Conservation (phyloP, 1,140 invertebrate species). For the Thaumetopoea pityocampa region DNA sequence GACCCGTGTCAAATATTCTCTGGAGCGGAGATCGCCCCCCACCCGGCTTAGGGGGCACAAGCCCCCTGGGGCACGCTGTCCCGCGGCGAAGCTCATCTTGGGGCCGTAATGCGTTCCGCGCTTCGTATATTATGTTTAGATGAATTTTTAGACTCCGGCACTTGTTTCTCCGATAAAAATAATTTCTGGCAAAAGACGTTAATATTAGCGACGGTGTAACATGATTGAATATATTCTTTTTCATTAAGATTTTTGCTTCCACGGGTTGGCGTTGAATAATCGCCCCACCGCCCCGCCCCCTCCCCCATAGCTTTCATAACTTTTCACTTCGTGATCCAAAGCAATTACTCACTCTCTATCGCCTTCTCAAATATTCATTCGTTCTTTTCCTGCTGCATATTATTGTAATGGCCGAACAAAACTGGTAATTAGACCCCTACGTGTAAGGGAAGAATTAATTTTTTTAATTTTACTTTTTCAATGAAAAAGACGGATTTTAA, state of each 20-base stretch:
- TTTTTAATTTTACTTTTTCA: conserved; percentile 31
- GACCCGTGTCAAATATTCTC: conserved; percentile 75
- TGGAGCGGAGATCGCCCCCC: conserved; percentile 68
- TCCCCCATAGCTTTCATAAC: conserved; percentile 71
- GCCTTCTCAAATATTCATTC: conserved; percentile 74
- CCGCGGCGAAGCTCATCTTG: conserved; percentile 73
- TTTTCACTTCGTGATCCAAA: conserved; percentile 73
- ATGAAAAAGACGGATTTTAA: conserved; percentile 20
- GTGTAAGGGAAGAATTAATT: conserved; percentile 36
- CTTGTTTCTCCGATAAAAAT: too few species aligned
- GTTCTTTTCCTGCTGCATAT: conserved; percentile 66
- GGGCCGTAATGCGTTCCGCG: conserved; percentile 66
- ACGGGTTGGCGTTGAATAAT: conserved; percentile 59
- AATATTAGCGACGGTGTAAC: conserved; percentile 15
- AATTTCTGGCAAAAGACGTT: too few species aligned
- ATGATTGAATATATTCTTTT: conserved; percentile 64
- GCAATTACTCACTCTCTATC: conserved; percentile 73
- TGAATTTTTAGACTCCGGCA: conserved; percentile 55
- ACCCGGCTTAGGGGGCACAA: conserved; percentile 40
- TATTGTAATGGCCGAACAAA: conserved; percentile 67
- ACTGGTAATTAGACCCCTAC: conserved; percentile 55
- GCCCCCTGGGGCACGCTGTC: conserved; percentile 65
- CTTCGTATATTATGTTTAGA: conserved; percentile 50
- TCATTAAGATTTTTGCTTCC: conserved; percentile 67
- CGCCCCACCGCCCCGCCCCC: too few species aligned